Evolutionary conservation across 2,888 invertebrate genomes (phyloP).

Genomic region (Syritta pipiens): DNA sequence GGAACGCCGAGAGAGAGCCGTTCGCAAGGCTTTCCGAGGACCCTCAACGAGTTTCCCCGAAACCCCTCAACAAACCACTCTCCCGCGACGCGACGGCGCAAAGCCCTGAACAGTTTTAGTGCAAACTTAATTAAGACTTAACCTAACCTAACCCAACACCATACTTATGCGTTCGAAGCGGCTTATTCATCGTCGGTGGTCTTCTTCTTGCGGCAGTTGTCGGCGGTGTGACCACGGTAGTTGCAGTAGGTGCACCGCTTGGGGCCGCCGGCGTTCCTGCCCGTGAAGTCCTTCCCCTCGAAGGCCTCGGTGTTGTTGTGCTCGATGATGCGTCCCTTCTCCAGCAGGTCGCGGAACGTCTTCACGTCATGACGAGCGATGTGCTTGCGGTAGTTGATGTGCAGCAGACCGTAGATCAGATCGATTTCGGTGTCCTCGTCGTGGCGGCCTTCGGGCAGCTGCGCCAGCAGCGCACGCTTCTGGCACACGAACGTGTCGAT

Average conservation of each 20-base stretch:
- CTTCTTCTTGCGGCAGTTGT: constrained; percentile 73
- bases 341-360: constrained; percentile 38
- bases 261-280: background rate
- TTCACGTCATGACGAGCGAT: constrained; percentile 36
- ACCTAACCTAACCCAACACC: background rate
- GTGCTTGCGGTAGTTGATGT: constrained; percentile 43
- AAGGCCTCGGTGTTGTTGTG: constrained; percentile 40
- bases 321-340: constrained; percentile 45
- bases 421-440: constrained; percentile 50
- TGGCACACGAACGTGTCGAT: constrained; percentile 50
- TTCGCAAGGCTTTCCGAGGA: too few relatives aligned
- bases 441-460: constrained; percentile 42
- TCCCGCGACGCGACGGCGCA: too few relatives aligned
- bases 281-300: background rate
- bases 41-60: too few relatives aligned
- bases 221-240: constrained; percentile 75
- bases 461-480: constrained; percentile 44
- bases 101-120: too few relatives aligned
- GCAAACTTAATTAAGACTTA: too few relatives aligned
- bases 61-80: too few relatives aligned
- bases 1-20: background rate
- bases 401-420: constrained; percentile 45
- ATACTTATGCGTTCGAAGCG: too few relatives aligned
- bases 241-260: constrained; percentile 70
- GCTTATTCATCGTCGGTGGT: constrained; percentile 3